Conservation (phyloP, 53 echinoderm and acorn worm species). For the Henricia sp. region DNA sequence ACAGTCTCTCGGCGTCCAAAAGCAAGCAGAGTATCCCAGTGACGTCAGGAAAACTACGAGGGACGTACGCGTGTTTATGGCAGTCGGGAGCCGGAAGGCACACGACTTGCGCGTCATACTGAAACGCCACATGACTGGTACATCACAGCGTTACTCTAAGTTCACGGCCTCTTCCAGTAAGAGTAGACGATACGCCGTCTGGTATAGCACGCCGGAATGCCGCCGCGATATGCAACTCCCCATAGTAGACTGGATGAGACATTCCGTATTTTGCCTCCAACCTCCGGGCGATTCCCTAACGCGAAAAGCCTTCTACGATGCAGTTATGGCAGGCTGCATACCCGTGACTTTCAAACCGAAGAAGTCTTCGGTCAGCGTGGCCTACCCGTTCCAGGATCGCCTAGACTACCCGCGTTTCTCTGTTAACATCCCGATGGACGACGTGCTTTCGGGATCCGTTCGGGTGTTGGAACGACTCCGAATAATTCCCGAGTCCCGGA, state of each 20-base stretch:
- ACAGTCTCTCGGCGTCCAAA: conserved; percentile 7
- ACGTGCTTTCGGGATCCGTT: conserved; percentile 69
- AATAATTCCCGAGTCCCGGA: conserved; percentile 73
- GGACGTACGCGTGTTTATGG: conserved; percentile 80
- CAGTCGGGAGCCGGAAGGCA: conserved; percentile 73
- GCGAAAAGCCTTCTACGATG: conserved; percentile 86
- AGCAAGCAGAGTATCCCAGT: conserved; percentile 36
- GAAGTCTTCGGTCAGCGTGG: conserved; percentile 61
- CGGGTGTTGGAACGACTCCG: conserved; percentile 66
- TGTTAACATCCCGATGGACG: conserved; percentile 81
- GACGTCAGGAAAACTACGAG: conserved; percentile 63
- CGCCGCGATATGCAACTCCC: conserved; percentile 71
- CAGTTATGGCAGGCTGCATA: conserved; percentile 87
- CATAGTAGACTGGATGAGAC: conserved; percentile 88
- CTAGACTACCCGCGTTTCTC: conserved; percentile 79
- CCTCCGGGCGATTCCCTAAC: conserved; percentile 87
- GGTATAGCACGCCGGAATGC: conserved; percentile 85
- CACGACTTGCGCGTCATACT: conserved; percentile 78
- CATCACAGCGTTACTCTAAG: conserved; percentile 66
- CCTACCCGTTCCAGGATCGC: conserved; percentile 81
- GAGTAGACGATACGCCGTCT: conserved; percentile 65
- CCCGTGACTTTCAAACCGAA: conserved; percentile 88
- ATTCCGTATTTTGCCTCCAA: conserved; percentile 85
- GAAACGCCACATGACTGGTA: conserved; percentile 69
- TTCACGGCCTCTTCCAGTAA: conserved; percentile 55